phyloP scores from a whole-genome alignment of 2,113 vertebrate genomes.

The Lucifuga dentata region DNA sequence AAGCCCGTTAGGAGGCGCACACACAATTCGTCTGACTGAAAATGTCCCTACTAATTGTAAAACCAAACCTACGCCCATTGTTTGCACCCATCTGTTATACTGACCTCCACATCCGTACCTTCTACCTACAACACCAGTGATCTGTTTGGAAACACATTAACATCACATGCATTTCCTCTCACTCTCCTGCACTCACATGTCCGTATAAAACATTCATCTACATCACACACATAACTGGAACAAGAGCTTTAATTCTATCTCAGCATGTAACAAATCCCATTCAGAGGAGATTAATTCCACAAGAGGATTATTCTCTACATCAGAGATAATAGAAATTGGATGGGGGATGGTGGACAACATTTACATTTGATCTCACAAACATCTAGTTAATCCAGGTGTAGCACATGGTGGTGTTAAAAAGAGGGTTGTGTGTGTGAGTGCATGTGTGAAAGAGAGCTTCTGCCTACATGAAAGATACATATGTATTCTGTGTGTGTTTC shows the following conservation, averaged over 20 bases:
- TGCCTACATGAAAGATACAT: slow-evolving; percentile 13
- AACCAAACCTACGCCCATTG: too few species aligned
- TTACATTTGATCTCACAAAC: slow-evolving; percentile 76
- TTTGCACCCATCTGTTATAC: too few species aligned
- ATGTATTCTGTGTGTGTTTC: not conserved
- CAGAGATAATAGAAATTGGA: slow-evolving; percentile 74
- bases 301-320: slow-evolving; percentile 80
- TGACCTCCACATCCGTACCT: too few species aligned
- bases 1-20: too few species aligned
- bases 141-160: too few species aligned
- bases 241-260: slow-evolving; percentile 77
- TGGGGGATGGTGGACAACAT: slow-evolving; percentile 59
- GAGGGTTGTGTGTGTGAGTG: not conserved
- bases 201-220: slow-evolving; percentile 9
- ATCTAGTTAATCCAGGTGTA: slow-evolving; percentile 80
- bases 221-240: slow-evolving; percentile 57
- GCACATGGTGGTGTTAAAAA: slow-evolving; percentile 60
- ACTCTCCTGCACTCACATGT: slow-evolving; percentile 11
- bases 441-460: not conserved
- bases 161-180: not conserved
- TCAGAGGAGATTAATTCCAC: slow-evolving; percentile 82
- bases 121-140: too few species aligned
- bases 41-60: too few species aligned
- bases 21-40: too few species aligned
- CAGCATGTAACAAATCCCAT: slow-evolving; percentile 78